Evolutionary conservation across 2,888 invertebrate species (phyloP).

Genomic region (Dicyrtoma fusca): DNA sequence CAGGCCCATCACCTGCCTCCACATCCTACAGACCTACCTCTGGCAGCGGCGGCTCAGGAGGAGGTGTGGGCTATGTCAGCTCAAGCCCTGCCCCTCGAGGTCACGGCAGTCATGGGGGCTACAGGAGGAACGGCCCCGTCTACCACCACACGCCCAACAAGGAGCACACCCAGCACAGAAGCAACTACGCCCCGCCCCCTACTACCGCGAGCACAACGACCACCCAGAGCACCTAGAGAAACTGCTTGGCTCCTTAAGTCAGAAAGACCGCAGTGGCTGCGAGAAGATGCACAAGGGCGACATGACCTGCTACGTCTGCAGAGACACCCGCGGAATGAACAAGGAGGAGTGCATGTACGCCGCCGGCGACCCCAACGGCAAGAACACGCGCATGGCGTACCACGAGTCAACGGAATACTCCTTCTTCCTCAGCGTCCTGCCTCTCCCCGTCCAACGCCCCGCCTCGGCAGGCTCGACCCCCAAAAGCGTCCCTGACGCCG

Average conservation of each 20-base stretch:
- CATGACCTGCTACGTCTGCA: constrained; percentile 76
- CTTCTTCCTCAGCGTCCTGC: constrained; percentile 47
- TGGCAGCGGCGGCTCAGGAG: too few species aligned
- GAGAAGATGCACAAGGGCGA: constrained; percentile 73
- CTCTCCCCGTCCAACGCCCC: constrained; percentile 33
- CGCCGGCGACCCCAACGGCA: constrained; percentile 70
- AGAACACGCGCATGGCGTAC: constrained; percentile 69
- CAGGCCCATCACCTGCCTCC: constrained; percentile 33
- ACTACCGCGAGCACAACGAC: not conserved
- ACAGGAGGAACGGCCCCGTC: not conserved
- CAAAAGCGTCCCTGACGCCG: not conserved
- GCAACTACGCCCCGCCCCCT: constrained; percentile 50
- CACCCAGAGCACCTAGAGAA: constrained; percentile 68
- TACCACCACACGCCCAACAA: constrained; percentile 38
- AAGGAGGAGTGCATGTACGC: constrained; percentile 80
- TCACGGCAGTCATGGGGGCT: constrained; percentile 12
- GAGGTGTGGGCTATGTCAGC: constrained; percentile 26
- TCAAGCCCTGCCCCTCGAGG: constrained; percentile 32
- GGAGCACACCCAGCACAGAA: constrained; percentile 48
- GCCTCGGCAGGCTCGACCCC: not conserved
- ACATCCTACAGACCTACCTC: constrained; percentile 39
- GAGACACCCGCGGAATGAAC: constrained; percentile 72
- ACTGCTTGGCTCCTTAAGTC: constrained; percentile 73
- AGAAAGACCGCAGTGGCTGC: constrained; percentile 72
- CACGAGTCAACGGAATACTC: constrained; percentile 68